These are phyloP conservation scores for Trichechus manatus DNA, from an alignment of 2,113 vertebrate species.

Conservation along the genomic window DNA sequence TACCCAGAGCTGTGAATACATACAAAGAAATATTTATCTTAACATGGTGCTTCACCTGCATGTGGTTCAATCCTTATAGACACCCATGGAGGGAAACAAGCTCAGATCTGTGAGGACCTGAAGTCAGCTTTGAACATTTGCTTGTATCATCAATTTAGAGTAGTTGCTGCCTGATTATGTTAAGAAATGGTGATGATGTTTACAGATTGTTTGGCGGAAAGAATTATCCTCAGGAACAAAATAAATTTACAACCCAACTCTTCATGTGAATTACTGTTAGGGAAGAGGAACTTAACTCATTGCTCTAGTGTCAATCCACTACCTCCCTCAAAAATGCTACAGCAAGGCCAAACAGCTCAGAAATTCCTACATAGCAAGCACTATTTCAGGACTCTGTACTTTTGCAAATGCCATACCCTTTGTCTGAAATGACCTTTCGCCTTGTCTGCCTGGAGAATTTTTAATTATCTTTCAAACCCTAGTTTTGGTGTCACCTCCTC, in stretches of 20 bases:
- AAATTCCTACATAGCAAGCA: background rate
- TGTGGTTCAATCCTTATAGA: background rate
- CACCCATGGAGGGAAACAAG: background rate
- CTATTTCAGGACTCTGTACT: background rate
- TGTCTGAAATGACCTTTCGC: background rate
- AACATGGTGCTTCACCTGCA: background rate
- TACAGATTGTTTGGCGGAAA: background rate
- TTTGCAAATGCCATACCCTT: background rate
- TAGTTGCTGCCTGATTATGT: background rate
- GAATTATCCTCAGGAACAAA: slow-evolving; percentile 4
- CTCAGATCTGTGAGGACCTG: background rate
- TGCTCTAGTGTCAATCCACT: background rate
- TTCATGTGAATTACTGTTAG: background rate
- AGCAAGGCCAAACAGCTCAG: background rate
- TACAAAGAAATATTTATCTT: background rate
- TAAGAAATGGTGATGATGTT: slow-evolving; percentile 27
- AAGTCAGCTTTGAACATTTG: background rate
- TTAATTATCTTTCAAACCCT: background rate
- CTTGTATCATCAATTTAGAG: background rate
- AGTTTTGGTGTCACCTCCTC: background rate
- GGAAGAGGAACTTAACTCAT: slow-evolving; percentile 2
- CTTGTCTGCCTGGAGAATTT: background rate
- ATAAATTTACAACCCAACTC: slow-evolving; percentile 17
- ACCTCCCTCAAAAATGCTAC: background rate
- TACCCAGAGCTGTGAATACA: background rate